Conservation (phyloP, 1,140 invertebrate genomes). For the Drosophila equinoxialis region DNA sequence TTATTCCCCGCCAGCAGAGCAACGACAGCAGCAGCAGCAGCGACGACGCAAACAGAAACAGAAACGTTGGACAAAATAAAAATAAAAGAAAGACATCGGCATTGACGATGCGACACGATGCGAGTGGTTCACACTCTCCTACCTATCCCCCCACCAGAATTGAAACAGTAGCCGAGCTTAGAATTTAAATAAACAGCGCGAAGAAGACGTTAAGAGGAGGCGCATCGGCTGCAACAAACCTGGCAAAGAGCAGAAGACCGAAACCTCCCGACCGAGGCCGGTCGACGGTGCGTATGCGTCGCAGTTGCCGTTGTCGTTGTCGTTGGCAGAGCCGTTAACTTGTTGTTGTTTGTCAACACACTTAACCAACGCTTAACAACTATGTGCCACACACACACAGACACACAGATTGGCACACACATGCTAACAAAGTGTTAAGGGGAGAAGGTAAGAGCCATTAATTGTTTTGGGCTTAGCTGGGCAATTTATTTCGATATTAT, state of each 20-base stretch:
- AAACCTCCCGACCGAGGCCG: slow-evolving; percentile 27
- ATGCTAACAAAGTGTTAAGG: slow-evolving; percentile 9
- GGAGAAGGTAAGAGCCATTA: slow-evolving; percentile 5
- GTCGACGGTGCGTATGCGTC: slow-evolving; percentile 15
- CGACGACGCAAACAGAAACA: slow-evolving; percentile 24
- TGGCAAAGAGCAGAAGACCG: slow-evolving; percentile 7
- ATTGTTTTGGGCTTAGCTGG: slow-evolving; percentile 23
- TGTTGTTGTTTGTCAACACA: slow-evolving; percentile 73
- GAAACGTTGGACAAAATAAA: no score
- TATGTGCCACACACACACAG: slow-evolving; percentile 33
- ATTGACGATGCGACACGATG: slow-evolving; percentile 52
- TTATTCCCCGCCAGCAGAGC: slow-evolving; percentile 82
- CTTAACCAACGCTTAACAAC: slow-evolving; percentile 58
- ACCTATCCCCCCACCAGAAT: not conserved
- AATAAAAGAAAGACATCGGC: slow-evolving; percentile 28
- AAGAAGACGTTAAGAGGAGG: slow-evolving; percentile 44
- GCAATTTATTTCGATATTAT: slow-evolving; percentile 14
- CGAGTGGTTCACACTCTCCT: slow-evolving; percentile 19
- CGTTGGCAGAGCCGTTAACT: slow-evolving; percentile 33
- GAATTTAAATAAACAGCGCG: slow-evolving; percentile 80
- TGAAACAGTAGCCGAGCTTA: slow-evolving; percentile 76
- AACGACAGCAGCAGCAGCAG: slow-evolving; percentile 44
- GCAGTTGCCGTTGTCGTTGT: slow-evolving; percentile 16
- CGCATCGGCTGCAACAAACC: slow-evolving; percentile 31
- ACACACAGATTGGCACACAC: slow-evolving; percentile 14